Evolutionary conservation across 2,113 vertebrate species (phyloP).

Genomic region (Clarias macrocephalus): DNA sequence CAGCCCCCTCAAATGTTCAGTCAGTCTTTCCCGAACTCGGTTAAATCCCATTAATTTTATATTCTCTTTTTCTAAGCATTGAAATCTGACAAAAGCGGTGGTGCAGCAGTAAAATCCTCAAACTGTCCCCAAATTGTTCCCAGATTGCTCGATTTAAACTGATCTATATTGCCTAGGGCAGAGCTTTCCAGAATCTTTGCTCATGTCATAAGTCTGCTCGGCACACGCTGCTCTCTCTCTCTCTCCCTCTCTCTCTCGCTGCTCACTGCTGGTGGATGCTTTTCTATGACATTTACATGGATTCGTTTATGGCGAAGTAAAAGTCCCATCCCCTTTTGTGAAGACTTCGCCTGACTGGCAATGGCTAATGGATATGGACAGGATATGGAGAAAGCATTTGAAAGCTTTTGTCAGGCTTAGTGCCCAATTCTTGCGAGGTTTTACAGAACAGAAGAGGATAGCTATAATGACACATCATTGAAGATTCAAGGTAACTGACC

Average conservation of each 20-base stretch:
- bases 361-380: background rate
- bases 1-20: background rate
- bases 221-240: background rate
- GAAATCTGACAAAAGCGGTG: background rate
- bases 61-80: constrained; percentile 1
- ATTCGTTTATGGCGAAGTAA: background rate
- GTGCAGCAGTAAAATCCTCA: background rate
- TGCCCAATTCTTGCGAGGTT: background rate
- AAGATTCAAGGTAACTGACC: background rate
- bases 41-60: constrained; percentile 13
- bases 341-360: background rate
- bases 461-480: background rate
- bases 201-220: background rate
- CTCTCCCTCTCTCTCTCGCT: background rate
- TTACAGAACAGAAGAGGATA: background rate
- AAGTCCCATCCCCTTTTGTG: background rate
- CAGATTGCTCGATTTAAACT: background rate
- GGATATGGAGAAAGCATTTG: background rate
- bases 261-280: background rate
- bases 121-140: background rate
- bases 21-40: background rate
- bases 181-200: background rate
- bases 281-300: background rate
- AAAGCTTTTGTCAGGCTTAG: background rate
- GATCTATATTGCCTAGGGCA: constrained; percentile 5